Evolutionary conservation across 2,113 vertebrate genomes (phyloP).

Genomic region (Corynorhinus townsendii): DNA sequence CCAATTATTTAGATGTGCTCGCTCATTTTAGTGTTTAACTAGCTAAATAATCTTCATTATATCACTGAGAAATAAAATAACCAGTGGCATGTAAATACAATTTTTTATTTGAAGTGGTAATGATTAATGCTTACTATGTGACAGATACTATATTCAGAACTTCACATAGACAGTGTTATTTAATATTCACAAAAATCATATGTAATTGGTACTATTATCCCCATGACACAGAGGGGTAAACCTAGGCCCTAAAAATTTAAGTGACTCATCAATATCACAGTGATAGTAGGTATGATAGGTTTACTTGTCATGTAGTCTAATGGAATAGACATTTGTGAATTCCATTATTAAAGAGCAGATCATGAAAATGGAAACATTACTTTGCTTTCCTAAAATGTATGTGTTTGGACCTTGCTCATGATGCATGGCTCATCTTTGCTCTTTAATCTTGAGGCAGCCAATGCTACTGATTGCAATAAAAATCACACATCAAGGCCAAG

Average conservation of each 20-base stretch:
- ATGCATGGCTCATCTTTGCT: neutral
- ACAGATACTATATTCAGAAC: neutral
- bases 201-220: neutral
- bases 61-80: neutral
- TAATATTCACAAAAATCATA: neutral
- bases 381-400: neutral
- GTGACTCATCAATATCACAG: neutral
- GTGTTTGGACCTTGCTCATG: neutral
- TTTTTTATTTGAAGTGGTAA: neutral
- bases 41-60: neutral
- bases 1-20: neutral
- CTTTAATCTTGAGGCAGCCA: neutral
- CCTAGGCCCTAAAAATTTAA: neutral
- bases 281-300: neutral
- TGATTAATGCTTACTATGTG: neutral
- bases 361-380: neutral
- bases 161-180: neutral
- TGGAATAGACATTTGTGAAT: neutral
- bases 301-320: neutral
- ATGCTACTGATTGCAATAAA: neutral
- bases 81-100: neutral
- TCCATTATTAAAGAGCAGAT: neutral
- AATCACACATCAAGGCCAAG: neutral
- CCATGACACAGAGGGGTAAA: neutral
- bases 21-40: neutral